Evolutionary conservation across 2,888 invertebrate species (phyloP).

Genomic region (Chalcosyrphus nemorum): DNA sequence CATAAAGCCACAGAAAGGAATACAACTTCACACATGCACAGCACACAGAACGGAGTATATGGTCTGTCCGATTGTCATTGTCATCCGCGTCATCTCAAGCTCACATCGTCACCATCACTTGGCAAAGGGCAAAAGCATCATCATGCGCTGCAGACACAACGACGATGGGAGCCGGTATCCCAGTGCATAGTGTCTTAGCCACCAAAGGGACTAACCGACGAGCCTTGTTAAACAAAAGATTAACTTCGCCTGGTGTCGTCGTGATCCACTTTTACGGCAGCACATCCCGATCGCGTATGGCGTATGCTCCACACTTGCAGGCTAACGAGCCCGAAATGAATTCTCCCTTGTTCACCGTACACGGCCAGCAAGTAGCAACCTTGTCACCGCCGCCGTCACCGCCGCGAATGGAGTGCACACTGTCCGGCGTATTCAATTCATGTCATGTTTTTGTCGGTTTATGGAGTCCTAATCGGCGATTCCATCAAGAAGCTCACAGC

Average conservation of each 20-base stretch:
- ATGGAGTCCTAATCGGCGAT: slow-evolving; percentile 82
- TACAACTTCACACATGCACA: slow-evolving; percentile 46
- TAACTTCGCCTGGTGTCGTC: slow-evolving; percentile 71
- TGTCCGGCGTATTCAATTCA: slow-evolving; percentile 71
- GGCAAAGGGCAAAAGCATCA: slow-evolving; percentile 51
- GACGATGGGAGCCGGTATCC: slow-evolving; percentile 40
- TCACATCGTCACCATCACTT: slow-evolving; percentile 65
- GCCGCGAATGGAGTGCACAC: slow-evolving; percentile 70
- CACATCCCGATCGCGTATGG: slow-evolving; percentile 64
- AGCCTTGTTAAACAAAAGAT: slow-evolving; percentile 72
- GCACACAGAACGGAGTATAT: slow-evolving; percentile 21
- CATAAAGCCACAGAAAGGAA: slow-evolving; percentile 66
- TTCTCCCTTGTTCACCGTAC: slow-evolving; percentile 43
- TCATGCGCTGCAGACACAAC: slow-evolving; percentile 55
- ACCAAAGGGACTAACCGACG: slow-evolving; percentile 66
- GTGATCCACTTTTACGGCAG: slow-evolving; percentile 73
- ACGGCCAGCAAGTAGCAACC: slow-evolving; percentile 71
- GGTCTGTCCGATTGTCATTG: slow-evolving; percentile 64
- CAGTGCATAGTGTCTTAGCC: slow-evolving; percentile 18
- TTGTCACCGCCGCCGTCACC: slow-evolving; percentile 69
- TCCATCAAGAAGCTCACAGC: slow-evolving; percentile 82
- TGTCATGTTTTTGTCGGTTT: slow-evolving; percentile 83
- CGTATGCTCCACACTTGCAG: slow-evolving; percentile 52
- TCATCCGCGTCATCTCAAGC: slow-evolving; percentile 69
- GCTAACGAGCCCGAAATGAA: slow-evolving; percentile 70